These are phyloP conservation scores for Phyllotreta cruciferae DNA, from an alignment of 2,888 invertebrate species.

Conservation along the genomic window DNA sequence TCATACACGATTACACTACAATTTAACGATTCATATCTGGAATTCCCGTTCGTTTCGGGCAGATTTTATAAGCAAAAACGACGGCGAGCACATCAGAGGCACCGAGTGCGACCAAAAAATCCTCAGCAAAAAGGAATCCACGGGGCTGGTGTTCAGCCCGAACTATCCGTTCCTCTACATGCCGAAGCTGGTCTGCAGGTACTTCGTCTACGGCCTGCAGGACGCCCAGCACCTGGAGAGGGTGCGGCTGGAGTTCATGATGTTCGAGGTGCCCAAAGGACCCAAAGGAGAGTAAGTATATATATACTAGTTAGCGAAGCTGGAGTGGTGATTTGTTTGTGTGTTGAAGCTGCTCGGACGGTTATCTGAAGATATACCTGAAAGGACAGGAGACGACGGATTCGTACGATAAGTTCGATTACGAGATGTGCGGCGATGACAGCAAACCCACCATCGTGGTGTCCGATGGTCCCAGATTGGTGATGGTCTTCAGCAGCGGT, in stretches of 20 bases:
- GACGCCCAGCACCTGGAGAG: conserved; percentile 96
- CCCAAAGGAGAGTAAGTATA: conserved; percentile 86
- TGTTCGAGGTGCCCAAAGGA: conserved; percentile 90
- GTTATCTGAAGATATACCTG: conserved; percentile 88
- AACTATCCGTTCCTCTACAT: conserved; percentile 96
- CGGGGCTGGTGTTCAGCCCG: conserved; percentile 93
- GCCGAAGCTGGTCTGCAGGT: conserved; percentile 95
- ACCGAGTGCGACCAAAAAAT: conserved; percentile 99
- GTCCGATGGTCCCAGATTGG: conserved; percentile 90
- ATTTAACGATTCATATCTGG: too few species aligned
- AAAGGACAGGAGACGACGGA: conserved; percentile 92
- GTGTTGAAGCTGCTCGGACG: conserved; percentile 81
- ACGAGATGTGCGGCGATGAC: conserved; percentile 87
- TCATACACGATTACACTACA: too few species aligned
- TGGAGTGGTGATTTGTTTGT: conserved; percentile 13
- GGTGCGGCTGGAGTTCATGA: conserved; percentile 85
- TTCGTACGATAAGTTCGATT: conserved; percentile 92
- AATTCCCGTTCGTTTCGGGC: too few species aligned
- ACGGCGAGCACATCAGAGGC: conserved; percentile 94
- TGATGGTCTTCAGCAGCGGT: conserved; percentile 95
- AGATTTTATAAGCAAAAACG: conserved; percentile 90
- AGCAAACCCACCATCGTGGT: conserved; percentile 80
- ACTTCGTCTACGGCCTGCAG: conserved; percentile 98
- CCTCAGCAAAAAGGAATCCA: conserved; percentile 90
- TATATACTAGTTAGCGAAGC: neutral